Percentiles rank a stretch among this genome's conserved stretches.
phyloP scores from a whole-genome alignment of 2,797 vertebrate genomes.

The Smutsia gigantea region DNA sequence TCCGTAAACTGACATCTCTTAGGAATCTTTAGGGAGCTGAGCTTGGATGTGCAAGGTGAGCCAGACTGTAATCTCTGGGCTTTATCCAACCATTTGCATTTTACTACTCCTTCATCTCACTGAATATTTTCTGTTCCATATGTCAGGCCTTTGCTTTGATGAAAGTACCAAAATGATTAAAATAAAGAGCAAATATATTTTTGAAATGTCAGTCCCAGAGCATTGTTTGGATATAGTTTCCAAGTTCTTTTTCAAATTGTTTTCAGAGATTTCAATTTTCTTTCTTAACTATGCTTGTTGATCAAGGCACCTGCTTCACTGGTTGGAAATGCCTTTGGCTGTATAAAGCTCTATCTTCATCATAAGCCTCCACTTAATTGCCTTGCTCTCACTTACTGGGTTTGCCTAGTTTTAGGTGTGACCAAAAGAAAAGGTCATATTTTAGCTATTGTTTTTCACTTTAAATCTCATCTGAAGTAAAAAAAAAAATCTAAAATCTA shows the following conservation, averaged over 20 bases:
- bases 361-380: slow-evolving; percentile 49
- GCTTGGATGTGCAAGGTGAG: slow-evolving; percentile 54
- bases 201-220: slow-evolving; percentile 78
- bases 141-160: slow-evolving; percentile 69
- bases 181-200: slow-evolving; percentile 74
- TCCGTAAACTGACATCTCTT: slow-evolving; percentile 17
- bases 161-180: slow-evolving; percentile 69
- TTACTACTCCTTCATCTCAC: slow-evolving; percentile 61
- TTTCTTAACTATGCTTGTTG: slow-evolving; percentile 46
- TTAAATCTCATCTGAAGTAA: slow-evolving; percentile 43
- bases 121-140: slow-evolving; percentile 72
- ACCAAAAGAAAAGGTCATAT: slow-evolving; percentile 51
- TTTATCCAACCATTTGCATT: slow-evolving; percentile 52
- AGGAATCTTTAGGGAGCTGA: slow-evolving; percentile 5
- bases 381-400: background rate
- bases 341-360: background rate
- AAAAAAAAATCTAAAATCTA: slow-evolving; percentile 39
- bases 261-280: slow-evolving; percentile 69
- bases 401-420: slow-evolving; percentile 64
- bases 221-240: slow-evolving; percentile 76
- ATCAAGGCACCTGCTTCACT: slow-evolving; percentile 66
- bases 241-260: slow-evolving; percentile 71
- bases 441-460: slow-evolving; percentile 47
- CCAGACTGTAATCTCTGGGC: slow-evolving; percentile 72
- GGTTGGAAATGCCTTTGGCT: slow-evolving; percentile 30